A percentile compares a stretch with the other conserved stretches of the same genome.
Evolutionary conservation across 2,113 vertebrate species (phyloP).

Genomic region (Poeciliopsis prolifica): DNA sequence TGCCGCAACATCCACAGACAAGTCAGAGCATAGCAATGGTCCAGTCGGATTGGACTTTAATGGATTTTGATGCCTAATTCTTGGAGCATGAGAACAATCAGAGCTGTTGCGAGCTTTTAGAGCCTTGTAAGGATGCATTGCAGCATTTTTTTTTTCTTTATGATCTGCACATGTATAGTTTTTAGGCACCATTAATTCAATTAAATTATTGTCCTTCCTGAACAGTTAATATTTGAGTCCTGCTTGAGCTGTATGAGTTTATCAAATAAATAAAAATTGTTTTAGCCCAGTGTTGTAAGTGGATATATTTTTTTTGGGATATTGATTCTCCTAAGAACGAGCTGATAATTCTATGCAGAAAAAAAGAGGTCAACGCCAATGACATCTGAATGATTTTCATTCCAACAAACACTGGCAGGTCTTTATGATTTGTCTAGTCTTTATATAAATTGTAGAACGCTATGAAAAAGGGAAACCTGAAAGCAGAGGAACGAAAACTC

Average conservation of each 20-base stretch:
- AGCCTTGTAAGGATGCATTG: slow-evolving; percentile 28
- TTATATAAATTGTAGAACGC: slow-evolving; percentile 31
- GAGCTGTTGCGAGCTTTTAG: slow-evolving; percentile 44
- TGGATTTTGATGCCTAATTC: slow-evolving; percentile 62
- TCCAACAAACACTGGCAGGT: neutral
- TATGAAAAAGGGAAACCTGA: slow-evolving; percentile 18
- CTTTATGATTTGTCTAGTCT: slow-evolving; percentile 25
- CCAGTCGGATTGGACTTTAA: slow-evolving; percentile 60
- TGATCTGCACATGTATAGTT: neutral
- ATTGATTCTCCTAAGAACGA: neutral
- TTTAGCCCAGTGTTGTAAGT: neutral
- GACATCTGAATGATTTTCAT: neutral
- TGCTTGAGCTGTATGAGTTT: neutral
- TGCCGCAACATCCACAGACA: slow-evolving; percentile 71
- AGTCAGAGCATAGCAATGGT: slow-evolving; percentile 53
- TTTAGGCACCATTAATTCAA: neutral
- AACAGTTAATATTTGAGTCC: neutral
- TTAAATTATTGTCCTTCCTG: neutral
- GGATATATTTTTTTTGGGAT: neutral
- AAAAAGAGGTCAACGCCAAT: slow-evolving; percentile 1
- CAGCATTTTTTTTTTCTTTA: slow-evolving; percentile 17
- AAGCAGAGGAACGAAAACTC: slow-evolving; percentile 29
- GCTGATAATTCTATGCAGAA: slow-evolving; percentile 18
- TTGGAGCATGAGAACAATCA: slow-evolving; percentile 41
- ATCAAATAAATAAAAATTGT: neutral